A percentile compares a stretch with the other conserved stretches of the same genome.
Conservation (phyloP, 1,140 invertebrate species). For the Phymastichus coffea region DNA sequence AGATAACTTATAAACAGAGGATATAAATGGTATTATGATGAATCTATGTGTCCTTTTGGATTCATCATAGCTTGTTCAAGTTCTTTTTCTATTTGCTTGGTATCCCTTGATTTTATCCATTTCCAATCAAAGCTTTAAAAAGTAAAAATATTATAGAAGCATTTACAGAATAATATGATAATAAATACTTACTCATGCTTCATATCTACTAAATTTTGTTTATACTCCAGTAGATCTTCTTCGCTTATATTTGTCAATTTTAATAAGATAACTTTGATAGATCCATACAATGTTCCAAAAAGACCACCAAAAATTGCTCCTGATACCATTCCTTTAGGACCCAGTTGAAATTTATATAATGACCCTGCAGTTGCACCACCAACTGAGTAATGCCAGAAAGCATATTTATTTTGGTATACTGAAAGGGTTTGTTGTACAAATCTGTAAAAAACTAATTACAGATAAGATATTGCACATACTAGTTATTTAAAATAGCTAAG, state of each 20-base stretch:
- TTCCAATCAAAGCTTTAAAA: too few relatives aligned
- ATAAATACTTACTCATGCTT: background rate
- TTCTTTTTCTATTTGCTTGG: too few relatives aligned
- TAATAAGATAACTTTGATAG: constrained; percentile 50
- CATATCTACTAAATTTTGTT: background rate
- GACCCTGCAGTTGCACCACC: constrained; percentile 65
- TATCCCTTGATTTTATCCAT: too few relatives aligned
- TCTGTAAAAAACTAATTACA: constrained; percentile 49
- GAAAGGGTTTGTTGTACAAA: constrained; percentile 61
- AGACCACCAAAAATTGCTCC: constrained; percentile 60
- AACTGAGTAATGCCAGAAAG: constrained; percentile 64
- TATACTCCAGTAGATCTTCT: too few relatives aligned
- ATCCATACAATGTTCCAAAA: constrained; percentile 59
- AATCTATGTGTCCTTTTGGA: too few relatives aligned
- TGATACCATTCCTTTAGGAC: constrained; percentile 64
- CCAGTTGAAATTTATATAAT: constrained; percentile 64
- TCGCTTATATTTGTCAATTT: constrained; percentile 56
- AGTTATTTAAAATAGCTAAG: constrained; percentile 6
- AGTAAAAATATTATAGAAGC: too few relatives aligned
- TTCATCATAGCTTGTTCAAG: too few relatives aligned
- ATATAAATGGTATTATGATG: too few relatives aligned
- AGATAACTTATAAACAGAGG: too few relatives aligned
- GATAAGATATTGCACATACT: background rate
- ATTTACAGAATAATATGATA: background rate
- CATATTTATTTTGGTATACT: constrained; percentile 65